phyloP scores from a whole-genome alignment of 2,797 vertebrate genomes.

The Pipistrellus kuhlii region DNA sequence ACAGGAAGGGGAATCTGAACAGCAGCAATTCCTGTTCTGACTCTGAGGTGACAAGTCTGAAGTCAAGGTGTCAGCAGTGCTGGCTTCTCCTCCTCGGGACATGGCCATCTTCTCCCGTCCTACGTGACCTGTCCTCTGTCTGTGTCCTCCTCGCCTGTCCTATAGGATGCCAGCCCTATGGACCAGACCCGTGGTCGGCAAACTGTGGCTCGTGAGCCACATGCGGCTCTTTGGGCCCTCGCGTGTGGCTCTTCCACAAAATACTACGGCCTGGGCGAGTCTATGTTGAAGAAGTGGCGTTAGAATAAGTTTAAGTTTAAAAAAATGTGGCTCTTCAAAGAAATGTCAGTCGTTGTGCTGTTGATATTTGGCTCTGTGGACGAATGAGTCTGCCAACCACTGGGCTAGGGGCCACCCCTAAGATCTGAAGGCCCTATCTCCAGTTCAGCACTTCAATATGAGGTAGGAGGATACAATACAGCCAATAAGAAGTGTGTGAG shows the following conservation, averaged over 20 bases:
- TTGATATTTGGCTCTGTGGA: too few relatives aligned
- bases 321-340: too few relatives aligned
- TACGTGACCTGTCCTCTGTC: rapidly evolving
- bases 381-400: too few relatives aligned
- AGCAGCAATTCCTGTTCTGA: background rate
- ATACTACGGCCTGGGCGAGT: too few relatives aligned
- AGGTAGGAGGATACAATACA: rapidly evolving
- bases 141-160: background rate
- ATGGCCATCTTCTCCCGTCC: background rate
- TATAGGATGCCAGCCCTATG: background rate
- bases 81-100: background rate
- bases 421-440: background rate
- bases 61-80: rapidly evolving
- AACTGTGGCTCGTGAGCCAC: too few relatives aligned
- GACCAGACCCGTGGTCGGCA: too few relatives aligned
- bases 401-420: background rate
- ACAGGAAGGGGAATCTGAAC: background rate
- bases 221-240: too few relatives aligned
- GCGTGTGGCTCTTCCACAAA: too few relatives aligned
- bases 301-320: too few relatives aligned
- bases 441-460: background rate
- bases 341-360: too few relatives aligned
- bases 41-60: background rate
- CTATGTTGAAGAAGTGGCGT: too few relatives aligned
- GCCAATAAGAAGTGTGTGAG: rapidly evolving